A percentile compares a stretch with the other conserved stretches of the same genome.
These are phyloP conservation scores for Cataglyphis cursor DNA, from an alignment of 2,888 invertebrate species.

Conservation along the genomic window DNA sequence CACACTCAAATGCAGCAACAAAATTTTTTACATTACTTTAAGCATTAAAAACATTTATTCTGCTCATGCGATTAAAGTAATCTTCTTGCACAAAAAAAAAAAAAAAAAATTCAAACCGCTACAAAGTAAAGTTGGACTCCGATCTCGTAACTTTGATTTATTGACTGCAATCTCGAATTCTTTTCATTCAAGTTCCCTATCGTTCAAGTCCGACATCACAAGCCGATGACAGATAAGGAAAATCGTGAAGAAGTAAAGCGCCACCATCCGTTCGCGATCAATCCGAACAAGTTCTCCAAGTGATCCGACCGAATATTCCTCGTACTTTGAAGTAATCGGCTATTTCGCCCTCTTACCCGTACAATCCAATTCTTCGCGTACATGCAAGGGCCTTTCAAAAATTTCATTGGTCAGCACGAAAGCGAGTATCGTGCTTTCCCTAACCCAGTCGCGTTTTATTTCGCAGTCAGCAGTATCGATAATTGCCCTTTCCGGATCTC, in stretches of 20 bases:
- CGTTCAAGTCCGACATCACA: constrained; percentile 26
- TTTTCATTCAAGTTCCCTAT: constrained; percentile 21
- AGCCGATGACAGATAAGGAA: constrained; percentile 53
- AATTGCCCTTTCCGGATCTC: constrained; percentile 69
- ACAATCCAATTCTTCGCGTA: constrained; percentile 59
- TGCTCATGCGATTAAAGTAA: constrained; percentile 17
- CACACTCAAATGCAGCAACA: neutral
- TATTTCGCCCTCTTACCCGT: constrained; percentile 46
- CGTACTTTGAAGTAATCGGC: constrained; percentile 43
- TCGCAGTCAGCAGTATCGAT: constrained; percentile 70
- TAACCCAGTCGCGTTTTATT: constrained; percentile 60
- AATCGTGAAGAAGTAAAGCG: constrained; percentile 45
- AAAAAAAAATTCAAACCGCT: neutral
- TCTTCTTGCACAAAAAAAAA: constrained; percentile 1
- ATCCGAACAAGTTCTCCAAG: constrained; percentile 51
- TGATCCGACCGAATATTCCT: constrained; percentile 33
- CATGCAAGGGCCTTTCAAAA: constrained; percentile 62
- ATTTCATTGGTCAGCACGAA: constrained; percentile 67
- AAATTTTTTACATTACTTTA: neutral
- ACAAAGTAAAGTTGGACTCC: neutral
- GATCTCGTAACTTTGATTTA: constrained; percentile 52
- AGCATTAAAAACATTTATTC: constrained; percentile 1
- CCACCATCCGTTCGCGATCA: constrained; percentile 49
- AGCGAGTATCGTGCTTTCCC: constrained; percentile 43
- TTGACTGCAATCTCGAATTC: constrained; percentile 49